Conservation (phyloP, 2,797 vertebrate genomes). For the Salmo trutta region DNA sequence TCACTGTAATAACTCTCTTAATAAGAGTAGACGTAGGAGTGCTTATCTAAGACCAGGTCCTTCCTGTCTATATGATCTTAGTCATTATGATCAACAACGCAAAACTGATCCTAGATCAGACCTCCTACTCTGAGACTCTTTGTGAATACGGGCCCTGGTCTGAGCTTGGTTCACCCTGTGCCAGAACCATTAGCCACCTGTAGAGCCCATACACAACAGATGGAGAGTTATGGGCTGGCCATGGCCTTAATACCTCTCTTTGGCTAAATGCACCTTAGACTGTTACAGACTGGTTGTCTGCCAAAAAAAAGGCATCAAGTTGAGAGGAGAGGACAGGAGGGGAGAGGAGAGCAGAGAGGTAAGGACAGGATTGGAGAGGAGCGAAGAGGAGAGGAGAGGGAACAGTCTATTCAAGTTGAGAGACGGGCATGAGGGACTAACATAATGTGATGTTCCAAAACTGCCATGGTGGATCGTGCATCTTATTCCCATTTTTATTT, state of each 20-base stretch:
- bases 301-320: slow-evolving; percentile 30
- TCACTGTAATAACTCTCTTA: no score
- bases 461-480: slow-evolving; percentile 36
- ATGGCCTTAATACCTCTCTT: slow-evolving; percentile 6
- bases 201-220: slow-evolving; percentile 27
- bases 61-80: neutral
- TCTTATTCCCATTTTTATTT: slow-evolving; percentile 29
- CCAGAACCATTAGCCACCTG: slow-evolving; percentile 36
- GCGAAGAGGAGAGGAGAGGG: slow-evolving; percentile 6
- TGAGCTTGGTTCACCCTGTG: slow-evolving; percentile 13
- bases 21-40: no score
- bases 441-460: slow-evolving; percentile 45
- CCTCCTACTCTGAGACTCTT: neutral
- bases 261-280: neutral
- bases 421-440: slow-evolving; percentile 26
- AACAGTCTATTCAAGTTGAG: neutral
- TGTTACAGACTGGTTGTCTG: slow-evolving; percentile 8
- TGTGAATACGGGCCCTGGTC: neutral
- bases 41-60: neutral
- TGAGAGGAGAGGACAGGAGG: slow-evolving; percentile 30
- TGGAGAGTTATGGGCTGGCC: slow-evolving; percentile 12
- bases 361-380: slow-evolving; percentile 12
- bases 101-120: neutral
- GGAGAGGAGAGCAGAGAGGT: slow-evolving; percentile 28
- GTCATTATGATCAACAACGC: neutral